Evolutionary conservation across 53 echinoderm and acorn worm species (phyloP).

Genomic region (Apostichopus leukothele): DNA sequence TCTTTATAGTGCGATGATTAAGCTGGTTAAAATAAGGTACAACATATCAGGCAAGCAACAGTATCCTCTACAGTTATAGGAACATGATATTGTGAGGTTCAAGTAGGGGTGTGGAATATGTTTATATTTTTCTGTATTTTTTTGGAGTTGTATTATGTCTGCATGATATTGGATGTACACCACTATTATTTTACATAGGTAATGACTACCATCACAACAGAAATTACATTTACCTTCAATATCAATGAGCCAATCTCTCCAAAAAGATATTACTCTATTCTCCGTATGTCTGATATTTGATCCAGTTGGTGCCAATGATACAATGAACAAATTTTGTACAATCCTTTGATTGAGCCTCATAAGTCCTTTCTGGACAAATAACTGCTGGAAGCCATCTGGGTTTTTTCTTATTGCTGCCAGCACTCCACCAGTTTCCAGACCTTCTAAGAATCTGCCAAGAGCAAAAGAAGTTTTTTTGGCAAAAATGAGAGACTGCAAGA

Average conservation of each 20-base stretch:
- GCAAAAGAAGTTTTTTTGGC: not conserved
- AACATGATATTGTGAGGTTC: no score
- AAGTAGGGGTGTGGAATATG: no score
- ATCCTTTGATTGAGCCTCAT: not conserved
- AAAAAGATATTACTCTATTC: not conserved
- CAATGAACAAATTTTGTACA: not conserved
- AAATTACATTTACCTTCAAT: constrained; percentile 1
- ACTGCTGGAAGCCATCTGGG: not conserved
- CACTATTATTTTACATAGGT: no score
- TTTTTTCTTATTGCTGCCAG: not conserved
- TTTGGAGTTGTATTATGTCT: no score
- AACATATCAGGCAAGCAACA: no score
- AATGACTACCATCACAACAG: no score
- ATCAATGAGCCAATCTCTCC: constrained; percentile 14
- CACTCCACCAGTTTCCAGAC: not conserved
- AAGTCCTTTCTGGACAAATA: not conserved
- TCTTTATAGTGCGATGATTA: no score
- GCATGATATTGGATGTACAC: no score
- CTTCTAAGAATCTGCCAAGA: not conserved
- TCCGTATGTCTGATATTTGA: not conserved
- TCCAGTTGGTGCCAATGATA: not conserved
- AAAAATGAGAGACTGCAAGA: not conserved
- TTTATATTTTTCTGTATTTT: no score
- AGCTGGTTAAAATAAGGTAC: no score
- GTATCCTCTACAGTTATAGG: no score